Percentiles rank a stretch among this genome's conserved stretches.
These are phyloP conservation scores for Beroe ovata DNA, from an alignment of 37 sponge, comb jelly and placozoan species.

Conservation along the genomic window DNA sequence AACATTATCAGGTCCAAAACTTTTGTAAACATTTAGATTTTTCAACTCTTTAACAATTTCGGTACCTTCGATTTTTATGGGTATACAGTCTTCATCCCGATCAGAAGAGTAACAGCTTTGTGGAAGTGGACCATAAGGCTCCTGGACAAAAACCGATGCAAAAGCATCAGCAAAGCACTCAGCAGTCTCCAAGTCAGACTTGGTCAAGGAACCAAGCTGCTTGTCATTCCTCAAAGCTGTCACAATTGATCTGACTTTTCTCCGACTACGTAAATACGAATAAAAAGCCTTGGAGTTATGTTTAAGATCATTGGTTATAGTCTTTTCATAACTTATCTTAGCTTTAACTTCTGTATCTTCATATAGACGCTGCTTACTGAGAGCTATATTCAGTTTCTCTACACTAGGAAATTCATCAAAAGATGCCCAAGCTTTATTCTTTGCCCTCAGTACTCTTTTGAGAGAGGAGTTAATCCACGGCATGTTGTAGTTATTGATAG, in stretches of 20 bases:
- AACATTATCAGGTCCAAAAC: too few relatives aligned
- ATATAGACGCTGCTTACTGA: not conserved
- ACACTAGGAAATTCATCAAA: not conserved
- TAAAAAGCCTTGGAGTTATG: not conserved
- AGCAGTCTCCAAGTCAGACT: not conserved
- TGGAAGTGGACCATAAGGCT: slow-evolving; percentile 4
- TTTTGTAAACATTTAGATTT: too few relatives aligned
- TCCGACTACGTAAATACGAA: not conserved
- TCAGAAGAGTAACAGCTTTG: not conserved
- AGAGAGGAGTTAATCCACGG: not conserved
- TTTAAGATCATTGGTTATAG: not conserved
- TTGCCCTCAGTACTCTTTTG: not conserved
- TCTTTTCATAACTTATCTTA: slow-evolving; percentile 8
- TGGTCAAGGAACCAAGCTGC: not conserved
- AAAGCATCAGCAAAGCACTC: slow-evolving; percentile 11
- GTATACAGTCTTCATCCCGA: too few relatives aligned
- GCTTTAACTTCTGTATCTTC: not conserved
- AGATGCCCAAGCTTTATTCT: not conserved
- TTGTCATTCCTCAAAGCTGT: not conserved
- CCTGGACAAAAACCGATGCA: not conserved
- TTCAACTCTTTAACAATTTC: too few relatives aligned
- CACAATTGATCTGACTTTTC: not conserved
- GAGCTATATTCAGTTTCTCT: not conserved
- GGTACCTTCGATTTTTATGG: too few relatives aligned
- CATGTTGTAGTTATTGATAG: too few relatives aligned